Percentiles rank a stretch among this genome's conserved stretches.
phyloP scores from a whole-genome alignment of 1,140 invertebrate genomes.

The Phymastichus coffea region DNA sequence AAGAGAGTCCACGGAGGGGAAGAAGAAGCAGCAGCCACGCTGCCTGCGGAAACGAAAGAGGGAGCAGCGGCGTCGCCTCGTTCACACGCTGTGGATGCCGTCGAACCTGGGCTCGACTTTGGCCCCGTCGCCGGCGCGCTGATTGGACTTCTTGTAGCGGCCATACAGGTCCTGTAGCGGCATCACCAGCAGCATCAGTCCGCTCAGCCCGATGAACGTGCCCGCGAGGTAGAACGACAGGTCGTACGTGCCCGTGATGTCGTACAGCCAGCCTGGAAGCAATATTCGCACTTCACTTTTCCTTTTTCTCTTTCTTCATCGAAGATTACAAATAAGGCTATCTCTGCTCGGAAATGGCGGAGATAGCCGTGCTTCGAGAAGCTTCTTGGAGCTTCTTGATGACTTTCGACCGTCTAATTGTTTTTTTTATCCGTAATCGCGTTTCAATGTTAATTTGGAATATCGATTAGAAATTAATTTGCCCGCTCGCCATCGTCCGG shows the following conservation, averaged over 20 bases:
- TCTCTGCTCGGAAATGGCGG: too few species aligned
- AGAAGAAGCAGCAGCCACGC: too few species aligned
- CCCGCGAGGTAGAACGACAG: conserved; percentile 86
- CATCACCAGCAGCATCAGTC: conserved; percentile 71
- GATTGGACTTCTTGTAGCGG: conserved; percentile 32
- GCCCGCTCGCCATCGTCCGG: too few species aligned
- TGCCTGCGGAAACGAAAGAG: too few species aligned
- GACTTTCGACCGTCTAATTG: too few species aligned
- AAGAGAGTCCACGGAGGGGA: too few species aligned
- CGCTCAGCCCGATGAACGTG: conserved; percentile 81
- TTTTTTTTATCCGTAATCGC: too few species aligned
- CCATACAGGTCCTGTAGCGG: conserved; percentile 59
- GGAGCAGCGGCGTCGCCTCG: too few species aligned
- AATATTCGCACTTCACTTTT: neutral
- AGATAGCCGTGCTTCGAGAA: too few species aligned
- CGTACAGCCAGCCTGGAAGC: conserved; percentile 72
- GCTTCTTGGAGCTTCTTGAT: too few species aligned
- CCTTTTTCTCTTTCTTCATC: neutral
- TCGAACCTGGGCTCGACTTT: conserved; percentile 39
- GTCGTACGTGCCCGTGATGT: conserved; percentile 76
- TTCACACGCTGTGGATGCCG: conserved; percentile 48
- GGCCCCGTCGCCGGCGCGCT: conserved; percentile 21
- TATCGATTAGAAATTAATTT: too few species aligned
- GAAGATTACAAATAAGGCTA: neutral
- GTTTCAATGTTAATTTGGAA: too few species aligned